These are phyloP conservation scores for Stramonita haemastoma DNA, from an alignment of 2,888 invertebrate species.

Conservation along the genomic window DNA sequence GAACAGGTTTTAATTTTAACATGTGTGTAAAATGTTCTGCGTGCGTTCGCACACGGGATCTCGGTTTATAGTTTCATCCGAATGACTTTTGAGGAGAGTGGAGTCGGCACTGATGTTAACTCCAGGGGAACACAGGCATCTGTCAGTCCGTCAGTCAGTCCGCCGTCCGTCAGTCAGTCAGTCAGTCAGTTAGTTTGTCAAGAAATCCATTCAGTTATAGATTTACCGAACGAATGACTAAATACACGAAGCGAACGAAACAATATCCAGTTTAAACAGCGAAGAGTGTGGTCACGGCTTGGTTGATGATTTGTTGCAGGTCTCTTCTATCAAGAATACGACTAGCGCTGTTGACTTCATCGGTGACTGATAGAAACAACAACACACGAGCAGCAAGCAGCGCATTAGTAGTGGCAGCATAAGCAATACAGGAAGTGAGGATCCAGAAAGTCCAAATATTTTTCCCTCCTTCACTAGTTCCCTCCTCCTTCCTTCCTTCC, in stretches of 20 bases:
- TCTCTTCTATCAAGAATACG: slow-evolving; percentile 18
- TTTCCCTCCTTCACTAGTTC: neutral
- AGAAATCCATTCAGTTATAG: neutral
- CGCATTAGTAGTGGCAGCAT: too few species aligned
- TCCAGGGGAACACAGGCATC: too few species aligned
- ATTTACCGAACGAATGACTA: neutral
- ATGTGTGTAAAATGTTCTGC: too few species aligned
- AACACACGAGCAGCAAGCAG: neutral
- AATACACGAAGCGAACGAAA: neutral
- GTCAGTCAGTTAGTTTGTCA: too few species aligned
- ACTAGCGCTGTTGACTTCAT: neutral
- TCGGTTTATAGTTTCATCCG: too few species aligned
- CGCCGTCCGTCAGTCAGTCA: too few species aligned
- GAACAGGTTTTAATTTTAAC: neutral
- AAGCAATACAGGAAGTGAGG: neutral
- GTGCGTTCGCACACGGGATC: too few species aligned
- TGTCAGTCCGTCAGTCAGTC: too few species aligned
- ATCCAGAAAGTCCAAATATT: neutral
- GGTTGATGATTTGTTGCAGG: neutral
- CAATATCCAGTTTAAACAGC: neutral
- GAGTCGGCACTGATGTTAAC: too few species aligned
- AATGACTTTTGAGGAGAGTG: too few species aligned
- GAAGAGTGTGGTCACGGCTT: neutral
- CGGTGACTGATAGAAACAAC: too few species aligned
- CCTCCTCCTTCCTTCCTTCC: neutral